phyloP scores from a whole-genome alignment of 2,888 invertebrate genomes.

The Drepanosiphum platanoidis region DNA sequence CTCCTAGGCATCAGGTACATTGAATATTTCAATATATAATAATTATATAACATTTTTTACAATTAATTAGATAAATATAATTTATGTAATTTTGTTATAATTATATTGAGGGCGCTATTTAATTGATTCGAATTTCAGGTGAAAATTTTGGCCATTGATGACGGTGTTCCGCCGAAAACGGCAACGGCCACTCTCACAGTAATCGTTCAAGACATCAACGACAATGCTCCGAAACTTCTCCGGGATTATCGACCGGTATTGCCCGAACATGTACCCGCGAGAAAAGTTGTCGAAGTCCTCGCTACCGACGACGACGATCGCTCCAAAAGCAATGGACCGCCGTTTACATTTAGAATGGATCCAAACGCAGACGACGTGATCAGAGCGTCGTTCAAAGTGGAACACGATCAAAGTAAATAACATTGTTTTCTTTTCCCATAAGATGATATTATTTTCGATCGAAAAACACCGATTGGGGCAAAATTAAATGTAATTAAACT shows the following conservation, averaged over 20 bases:
- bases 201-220: slow-evolving; percentile 94
- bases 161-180: slow-evolving; percentile 91
- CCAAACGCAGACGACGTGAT: slow-evolving; percentile 94
- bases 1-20: slow-evolving; percentile 84
- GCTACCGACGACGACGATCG: slow-evolving; percentile 94
- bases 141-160: slow-evolving; percentile 94
- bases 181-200: slow-evolving; percentile 94
- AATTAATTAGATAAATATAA: no score
- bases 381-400: slow-evolving; percentile 92
- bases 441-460: not conserved
- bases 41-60: not conserved
- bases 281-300: slow-evolving; percentile 90
- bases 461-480: not conserved
- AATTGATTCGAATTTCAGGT: slow-evolving; percentile 70
- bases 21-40: not conserved
- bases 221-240: slow-evolving; percentile 92
- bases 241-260: slow-evolving; percentile 92
- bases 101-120: not conserved
- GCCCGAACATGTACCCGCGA: slow-evolving; percentile 90
- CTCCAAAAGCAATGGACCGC: slow-evolving; percentile 94
- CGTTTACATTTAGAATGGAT: slow-evolving; percentile 94
- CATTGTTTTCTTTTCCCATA: slow-evolving; percentile 66
- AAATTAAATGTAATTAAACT: not conserved
- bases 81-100: not conserved
- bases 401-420: slow-evolving; percentile 90